Conservation (phyloP, 2,797 vertebrate genomes). For the Cynopterus sphinx region DNA sequence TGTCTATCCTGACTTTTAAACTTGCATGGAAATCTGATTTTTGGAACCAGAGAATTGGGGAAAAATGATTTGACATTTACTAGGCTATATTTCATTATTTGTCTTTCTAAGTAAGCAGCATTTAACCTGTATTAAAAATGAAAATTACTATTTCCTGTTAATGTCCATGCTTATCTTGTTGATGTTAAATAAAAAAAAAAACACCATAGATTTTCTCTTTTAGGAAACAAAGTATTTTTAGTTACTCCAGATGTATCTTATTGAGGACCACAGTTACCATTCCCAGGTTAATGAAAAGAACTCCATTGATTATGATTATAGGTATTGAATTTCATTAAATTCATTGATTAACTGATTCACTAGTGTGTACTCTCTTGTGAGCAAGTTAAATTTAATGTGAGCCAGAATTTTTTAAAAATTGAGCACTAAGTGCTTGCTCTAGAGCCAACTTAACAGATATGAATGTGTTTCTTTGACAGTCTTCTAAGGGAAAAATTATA, state of each 20-base stretch:
- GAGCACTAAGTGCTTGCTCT: conserved; percentile 61
- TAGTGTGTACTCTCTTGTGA: neutral
- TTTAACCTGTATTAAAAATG: neutral
- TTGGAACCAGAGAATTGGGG: neutral
- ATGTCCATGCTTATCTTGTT: neutral
- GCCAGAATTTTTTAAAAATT: neutral
- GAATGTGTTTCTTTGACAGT: conserved; percentile 40
- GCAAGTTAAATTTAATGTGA: neutral
- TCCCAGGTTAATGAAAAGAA: neutral
- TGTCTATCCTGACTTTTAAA: neutral
- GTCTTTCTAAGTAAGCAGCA: neutral
- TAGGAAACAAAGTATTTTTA: neutral
- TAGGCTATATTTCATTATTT: neutral
- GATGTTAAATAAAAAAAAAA: neutral
- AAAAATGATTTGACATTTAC: neutral
- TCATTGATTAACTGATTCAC: neutral
- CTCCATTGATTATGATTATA: neutral
- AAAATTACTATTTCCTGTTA: neutral
- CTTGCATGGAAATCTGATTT: neutral
- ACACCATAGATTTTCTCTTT: neutral
- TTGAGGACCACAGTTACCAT: neutral
- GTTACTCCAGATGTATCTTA: neutral
- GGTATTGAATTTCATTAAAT: neutral
- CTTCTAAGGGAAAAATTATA: conserved; percentile 17
- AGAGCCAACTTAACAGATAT: conserved; percentile 52